Conservation (phyloP, 1,140 invertebrate genomes). For the Euborellia annulipes region DNA sequence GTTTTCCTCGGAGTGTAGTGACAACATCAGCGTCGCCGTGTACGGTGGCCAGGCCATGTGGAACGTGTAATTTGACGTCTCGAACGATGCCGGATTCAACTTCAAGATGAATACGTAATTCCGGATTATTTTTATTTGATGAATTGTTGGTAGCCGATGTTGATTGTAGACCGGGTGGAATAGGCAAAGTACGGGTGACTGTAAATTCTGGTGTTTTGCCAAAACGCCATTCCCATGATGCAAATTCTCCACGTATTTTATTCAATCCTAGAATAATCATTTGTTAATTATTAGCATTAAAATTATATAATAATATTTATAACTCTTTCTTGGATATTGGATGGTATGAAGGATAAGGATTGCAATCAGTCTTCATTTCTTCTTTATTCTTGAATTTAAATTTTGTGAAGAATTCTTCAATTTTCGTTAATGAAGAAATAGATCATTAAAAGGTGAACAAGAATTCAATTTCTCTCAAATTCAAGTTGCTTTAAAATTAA, state of each 20-base stretch:
- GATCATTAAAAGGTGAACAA: too few relatives aligned
- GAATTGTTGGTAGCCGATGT: constrained; percentile 1
- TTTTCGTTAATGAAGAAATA: too few relatives aligned
- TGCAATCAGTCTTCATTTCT: too few relatives aligned
- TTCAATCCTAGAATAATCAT: constrained; percentile 38
- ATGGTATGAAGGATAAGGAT: too few relatives aligned
- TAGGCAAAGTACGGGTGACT: constrained; percentile 25
- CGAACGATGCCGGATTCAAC: constrained; percentile 17
- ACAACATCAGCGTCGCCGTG: constrained; percentile 11
- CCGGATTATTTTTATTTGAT: constrained; percentile 1
- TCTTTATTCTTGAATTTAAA: too few relatives aligned
- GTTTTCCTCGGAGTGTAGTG: constrained; percentile 13
- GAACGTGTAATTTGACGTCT: constrained; percentile 16
- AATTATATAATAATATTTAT: too few relatives aligned
- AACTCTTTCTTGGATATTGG: too few relatives aligned
- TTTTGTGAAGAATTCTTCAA: too few relatives aligned
- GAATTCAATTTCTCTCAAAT: too few relatives aligned
- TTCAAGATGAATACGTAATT: constrained; percentile 12
- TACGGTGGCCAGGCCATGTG: constrained; percentile 10
- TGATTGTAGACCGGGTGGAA: constrained; percentile 8
- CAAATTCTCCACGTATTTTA: constrained; percentile 43
- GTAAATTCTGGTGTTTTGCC: constrained; percentile 78
- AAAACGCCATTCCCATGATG: constrained; percentile 74
- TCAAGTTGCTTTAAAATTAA: too few relatives aligned
- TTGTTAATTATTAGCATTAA: too few relatives aligned